A percentile compares a stretch with the other conserved stretches of the same genome.
Evolutionary conservation across 2,797 vertebrate genomes (phyloP).

Genomic region (Meda fulgida): DNA sequence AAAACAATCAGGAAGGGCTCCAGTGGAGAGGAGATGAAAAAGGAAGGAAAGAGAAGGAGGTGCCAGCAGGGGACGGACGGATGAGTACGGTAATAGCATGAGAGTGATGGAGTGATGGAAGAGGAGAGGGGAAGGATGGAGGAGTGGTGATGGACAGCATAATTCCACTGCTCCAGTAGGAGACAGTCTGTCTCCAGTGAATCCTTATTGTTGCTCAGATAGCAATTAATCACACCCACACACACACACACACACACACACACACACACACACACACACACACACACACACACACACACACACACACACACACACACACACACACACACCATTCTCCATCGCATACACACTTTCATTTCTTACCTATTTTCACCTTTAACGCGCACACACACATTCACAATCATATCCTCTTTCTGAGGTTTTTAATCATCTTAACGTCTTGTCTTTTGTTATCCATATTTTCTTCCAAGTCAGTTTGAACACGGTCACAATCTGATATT

Average conservation of each 20-base stretch:
- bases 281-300: slow-evolving; percentile 13
- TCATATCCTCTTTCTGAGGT: slow-evolving; percentile 14
- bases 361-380: slow-evolving; percentile 15
- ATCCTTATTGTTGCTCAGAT: slow-evolving; percentile 48
- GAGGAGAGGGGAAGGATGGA: slow-evolving; percentile 31
- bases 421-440: slow-evolving; percentile 35
- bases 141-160: slow-evolving; percentile 51
- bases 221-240: slow-evolving; percentile 46
- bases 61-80: slow-evolving; percentile 44
- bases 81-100: slow-evolving; percentile 53
- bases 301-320: not conserved
- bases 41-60: slow-evolving; percentile 45
- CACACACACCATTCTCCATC: slow-evolving; percentile 10
- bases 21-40: slow-evolving; percentile 45
- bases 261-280: slow-evolving; percentile 17
- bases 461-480: slow-evolving; percentile 18
- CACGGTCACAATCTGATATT: slow-evolving; percentile 35
- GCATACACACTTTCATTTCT: slow-evolving; percentile 12
- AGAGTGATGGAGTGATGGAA: slow-evolving; percentile 48
- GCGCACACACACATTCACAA: slow-evolving; percentile 24
- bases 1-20: slow-evolving; percentile 51
- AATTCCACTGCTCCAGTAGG: slow-evolving; percentile 39
- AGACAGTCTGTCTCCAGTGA: slow-evolving; percentile 50
- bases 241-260: not conserved
- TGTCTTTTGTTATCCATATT: slow-evolving; percentile 35